Conservation (phyloP, 1,140 invertebrate species). For the Cherax quadricarinatus region DNA sequence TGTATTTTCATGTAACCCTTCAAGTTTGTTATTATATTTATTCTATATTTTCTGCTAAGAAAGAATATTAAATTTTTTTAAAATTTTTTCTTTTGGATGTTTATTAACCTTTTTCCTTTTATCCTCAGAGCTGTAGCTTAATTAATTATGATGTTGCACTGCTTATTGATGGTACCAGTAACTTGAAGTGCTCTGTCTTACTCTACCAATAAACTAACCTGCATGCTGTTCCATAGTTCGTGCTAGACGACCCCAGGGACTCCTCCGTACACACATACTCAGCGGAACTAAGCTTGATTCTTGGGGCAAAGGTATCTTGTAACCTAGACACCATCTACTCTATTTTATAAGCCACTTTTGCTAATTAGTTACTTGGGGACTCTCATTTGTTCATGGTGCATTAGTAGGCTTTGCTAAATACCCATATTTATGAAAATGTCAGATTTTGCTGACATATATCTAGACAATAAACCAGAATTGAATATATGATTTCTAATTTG, state of each 20-base stretch:
- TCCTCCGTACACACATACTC: slow-evolving; percentile 56
- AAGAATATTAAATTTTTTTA: no score
- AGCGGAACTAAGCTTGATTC: slow-evolving; percentile 57
- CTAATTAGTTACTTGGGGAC: not conserved
- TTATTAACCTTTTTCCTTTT: no score
- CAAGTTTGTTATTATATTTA: no score
- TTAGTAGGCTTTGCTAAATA: not conserved
- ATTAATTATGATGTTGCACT: not conserved
- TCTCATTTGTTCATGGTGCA: not conserved
- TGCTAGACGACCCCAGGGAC: slow-evolving; percentile 47
- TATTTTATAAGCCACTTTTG: not conserved
- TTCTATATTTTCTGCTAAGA: no score
- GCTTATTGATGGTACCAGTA: not conserved
- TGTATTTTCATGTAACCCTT: no score
- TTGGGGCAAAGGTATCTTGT: slow-evolving; percentile 66
- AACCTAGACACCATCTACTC: not conserved
- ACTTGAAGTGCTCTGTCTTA: not conserved
- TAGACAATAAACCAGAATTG: no score
- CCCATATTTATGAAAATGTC: no score
- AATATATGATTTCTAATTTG: no score
- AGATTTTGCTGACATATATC: no score
- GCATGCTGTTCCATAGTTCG: slow-evolving; percentile 66
- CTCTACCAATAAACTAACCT: slow-evolving; percentile 37
- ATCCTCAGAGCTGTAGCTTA: no score
- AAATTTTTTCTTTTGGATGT: no score